phyloP scores from a whole-genome alignment of 2,113 vertebrate genomes.

The Upupa epops region DNA sequence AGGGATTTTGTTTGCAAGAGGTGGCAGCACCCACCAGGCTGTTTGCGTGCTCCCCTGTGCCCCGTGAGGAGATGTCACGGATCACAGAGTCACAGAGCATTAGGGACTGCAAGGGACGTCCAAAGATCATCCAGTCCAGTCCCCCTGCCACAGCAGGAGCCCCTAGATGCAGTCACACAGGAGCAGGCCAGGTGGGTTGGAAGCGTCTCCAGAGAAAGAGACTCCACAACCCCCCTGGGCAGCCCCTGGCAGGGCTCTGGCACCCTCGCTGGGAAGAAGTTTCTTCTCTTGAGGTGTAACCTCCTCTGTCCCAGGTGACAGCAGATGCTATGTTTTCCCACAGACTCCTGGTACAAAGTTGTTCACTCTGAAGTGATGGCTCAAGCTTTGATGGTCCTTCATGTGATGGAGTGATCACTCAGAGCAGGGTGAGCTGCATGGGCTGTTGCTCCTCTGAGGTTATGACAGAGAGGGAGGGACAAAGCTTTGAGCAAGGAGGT shows the following conservation, averaged over 20 bases:
- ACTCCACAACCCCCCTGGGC: too few species aligned
- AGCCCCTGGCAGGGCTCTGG: too few species aligned
- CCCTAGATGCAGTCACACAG: too few species aligned
- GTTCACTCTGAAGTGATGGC: neutral
- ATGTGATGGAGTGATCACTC: neutral
- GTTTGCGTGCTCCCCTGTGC: neutral
- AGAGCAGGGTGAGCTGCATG: neutral
- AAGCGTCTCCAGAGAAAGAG: too few species aligned
- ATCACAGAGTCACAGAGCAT: too few species aligned
- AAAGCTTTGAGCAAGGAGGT: neutral
- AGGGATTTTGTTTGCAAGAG: neutral
- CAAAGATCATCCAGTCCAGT: too few species aligned
- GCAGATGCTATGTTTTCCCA: neutral
- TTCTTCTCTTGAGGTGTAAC: too few species aligned
- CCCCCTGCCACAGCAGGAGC: too few species aligned
- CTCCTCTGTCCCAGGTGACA: neutral
- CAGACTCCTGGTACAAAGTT: neutral
- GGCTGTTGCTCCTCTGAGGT: neutral
- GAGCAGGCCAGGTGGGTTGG: too few species aligned
- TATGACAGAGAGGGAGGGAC: neutral
- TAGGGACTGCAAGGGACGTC: too few species aligned
- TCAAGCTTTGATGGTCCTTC: neutral
- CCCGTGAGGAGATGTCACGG: too few species aligned
- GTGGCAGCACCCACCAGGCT: neutral
- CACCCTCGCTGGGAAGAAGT: too few species aligned